A percentile compares a stretch with the other conserved stretches of the same genome.
phyloP scores from a whole-genome alignment of 2,888 invertebrate species.

The Ormyrus rosae region DNA sequence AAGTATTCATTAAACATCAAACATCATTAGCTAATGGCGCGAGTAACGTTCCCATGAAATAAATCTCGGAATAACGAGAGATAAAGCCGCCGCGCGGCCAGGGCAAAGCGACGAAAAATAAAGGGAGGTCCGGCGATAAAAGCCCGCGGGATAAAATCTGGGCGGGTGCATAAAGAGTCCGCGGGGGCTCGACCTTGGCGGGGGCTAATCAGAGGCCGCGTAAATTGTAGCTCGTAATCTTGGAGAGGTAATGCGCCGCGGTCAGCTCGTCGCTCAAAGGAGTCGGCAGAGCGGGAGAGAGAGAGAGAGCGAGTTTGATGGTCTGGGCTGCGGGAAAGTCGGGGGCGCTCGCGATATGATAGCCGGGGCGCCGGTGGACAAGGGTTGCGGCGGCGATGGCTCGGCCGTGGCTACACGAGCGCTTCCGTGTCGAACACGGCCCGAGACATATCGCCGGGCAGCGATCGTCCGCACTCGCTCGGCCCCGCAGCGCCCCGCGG shows the following conservation, averaged over 20 bases:
- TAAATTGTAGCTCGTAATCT: slow-evolving; percentile 45
- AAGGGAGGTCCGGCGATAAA: too few relatives aligned
- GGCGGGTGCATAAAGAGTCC: slow-evolving; percentile 12
- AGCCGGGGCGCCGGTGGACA: slow-evolving; percentile 15
- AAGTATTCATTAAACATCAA: neutral
- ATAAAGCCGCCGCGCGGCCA: too few relatives aligned
- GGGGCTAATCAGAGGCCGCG: slow-evolving; percentile 36
- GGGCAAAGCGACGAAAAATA: too few relatives aligned
- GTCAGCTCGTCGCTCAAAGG: slow-evolving; percentile 48
- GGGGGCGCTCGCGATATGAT: slow-evolving; percentile 31
- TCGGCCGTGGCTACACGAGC: slow-evolving; percentile 51
- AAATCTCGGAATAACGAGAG: too few relatives aligned
- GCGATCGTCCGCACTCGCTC: slow-evolving; percentile 54
- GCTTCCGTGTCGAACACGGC: slow-evolving; percentile 63
- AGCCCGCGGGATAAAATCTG: slow-evolving; percentile 8
- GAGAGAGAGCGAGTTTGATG: neutral
- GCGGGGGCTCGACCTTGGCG: neutral
- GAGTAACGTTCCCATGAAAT: too few relatives aligned
- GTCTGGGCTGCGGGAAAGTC: neutral
- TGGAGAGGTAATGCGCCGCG: slow-evolving; percentile 16
- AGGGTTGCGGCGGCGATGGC: slow-evolving; percentile 29
- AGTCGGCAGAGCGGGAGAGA: slow-evolving; percentile 26
- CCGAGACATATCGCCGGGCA: slow-evolving; percentile 63
- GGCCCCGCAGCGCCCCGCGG: slow-evolving; percentile 60
- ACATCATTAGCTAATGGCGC: neutral